Conservation (phyloP, 2,797 vertebrate genomes). For the Okamejei kenojei region DNA sequence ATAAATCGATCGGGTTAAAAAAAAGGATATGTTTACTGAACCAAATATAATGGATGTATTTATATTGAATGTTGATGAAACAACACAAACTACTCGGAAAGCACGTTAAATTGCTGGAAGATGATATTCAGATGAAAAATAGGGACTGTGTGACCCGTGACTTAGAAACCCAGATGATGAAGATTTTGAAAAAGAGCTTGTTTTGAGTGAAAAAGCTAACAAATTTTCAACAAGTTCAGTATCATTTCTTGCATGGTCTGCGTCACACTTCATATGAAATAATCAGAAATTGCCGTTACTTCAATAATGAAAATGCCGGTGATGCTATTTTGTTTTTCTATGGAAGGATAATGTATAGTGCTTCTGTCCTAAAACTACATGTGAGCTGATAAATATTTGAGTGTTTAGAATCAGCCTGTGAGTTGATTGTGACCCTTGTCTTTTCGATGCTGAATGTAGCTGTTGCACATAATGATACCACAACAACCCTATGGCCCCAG, state of each 20-base stretch:
- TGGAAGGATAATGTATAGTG: background rate
- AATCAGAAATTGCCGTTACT: background rate
- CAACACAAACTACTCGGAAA: background rate
- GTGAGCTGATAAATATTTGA: too few species aligned
- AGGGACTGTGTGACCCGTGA: background rate
- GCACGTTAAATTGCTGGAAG: background rate
- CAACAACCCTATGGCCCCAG: background rate
- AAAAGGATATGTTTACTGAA: background rate
- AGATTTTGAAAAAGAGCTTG: background rate
- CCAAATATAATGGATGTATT: background rate
- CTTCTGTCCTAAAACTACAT: background rate
- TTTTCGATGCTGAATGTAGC: background rate
- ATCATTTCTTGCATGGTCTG: background rate
- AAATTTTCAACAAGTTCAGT: background rate
- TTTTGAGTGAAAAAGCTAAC: background rate
- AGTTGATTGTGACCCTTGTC: background rate
- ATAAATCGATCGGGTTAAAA: background rate
- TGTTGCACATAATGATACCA: background rate
- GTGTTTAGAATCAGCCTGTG: background rate
- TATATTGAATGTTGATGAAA: constrained; percentile 2
- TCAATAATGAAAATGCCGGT: background rate
- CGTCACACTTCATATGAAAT: background rate
- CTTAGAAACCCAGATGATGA: background rate
- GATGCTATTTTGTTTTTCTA: background rate
- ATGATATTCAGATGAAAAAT: background rate